Percentiles rank a stretch among this genome's conserved stretches.
Conservation (phyloP, 1,140 invertebrate species). For the Temnothorax longispinosus region DNA sequence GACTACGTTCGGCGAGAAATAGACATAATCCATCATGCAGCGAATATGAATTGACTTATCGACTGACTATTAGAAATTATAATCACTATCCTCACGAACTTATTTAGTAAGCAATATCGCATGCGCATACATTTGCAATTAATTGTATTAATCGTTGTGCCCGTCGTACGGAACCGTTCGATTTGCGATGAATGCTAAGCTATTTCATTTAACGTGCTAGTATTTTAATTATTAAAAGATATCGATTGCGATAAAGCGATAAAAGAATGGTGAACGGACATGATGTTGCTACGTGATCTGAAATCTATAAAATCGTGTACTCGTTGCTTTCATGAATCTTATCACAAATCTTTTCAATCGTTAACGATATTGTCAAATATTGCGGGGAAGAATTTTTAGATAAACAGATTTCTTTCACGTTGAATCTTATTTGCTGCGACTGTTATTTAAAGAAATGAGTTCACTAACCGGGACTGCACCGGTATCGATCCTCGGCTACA, state of each 20-base stretch:
- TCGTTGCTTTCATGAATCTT: not conserved
- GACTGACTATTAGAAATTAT: not conserved
- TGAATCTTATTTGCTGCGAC: not conserved
- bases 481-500: not conserved
- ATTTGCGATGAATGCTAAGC: not conserved
- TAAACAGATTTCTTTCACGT: not conserved
- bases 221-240: slow-evolving; percentile 5
- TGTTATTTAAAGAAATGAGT: not conserved
- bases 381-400: not conserved
- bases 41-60: not conserved
- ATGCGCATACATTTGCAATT: not conserved
- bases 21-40: not conserved
- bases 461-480: not conserved
- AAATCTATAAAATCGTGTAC: not conserved
- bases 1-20: not conserved
- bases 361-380: not conserved
- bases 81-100: not conserved
- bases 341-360: not conserved
- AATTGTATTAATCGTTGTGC: too few species aligned
- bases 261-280: not conserved
- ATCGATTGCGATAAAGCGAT: not conserved
- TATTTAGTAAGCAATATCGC: not conserved
- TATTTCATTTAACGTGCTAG: not conserved
- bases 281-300: not conserved
- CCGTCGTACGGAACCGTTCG: not conserved